Base-by-base conservation (phyloP, 2,888 invertebrate species). In the Eilema sororculum region DNA sequence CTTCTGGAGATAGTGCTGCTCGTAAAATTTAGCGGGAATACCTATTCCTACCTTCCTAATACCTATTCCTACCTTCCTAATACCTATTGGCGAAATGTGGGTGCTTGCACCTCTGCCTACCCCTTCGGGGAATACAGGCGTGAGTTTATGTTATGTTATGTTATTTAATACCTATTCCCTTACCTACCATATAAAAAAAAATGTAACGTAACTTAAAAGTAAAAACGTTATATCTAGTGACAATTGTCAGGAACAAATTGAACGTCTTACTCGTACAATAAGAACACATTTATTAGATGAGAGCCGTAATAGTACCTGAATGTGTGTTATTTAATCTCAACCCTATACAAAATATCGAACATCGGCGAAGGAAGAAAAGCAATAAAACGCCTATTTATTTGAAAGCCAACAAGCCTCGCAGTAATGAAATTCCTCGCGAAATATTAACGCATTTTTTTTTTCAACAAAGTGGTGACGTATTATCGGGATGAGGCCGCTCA, bases 331-430 rank as follows among this genome's bases (percentile, higher is more conserved):
- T 86, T 90, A 88, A 90, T 90, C 86, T 86, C 81, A 89, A 86
- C 86, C 88, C 89, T 84, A 87, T 89, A 87, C 85, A 89, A 87
- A 90, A 88, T 91, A 92, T 90, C 86, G 91, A 90, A 87, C 85
- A 84, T 85, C 81, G 85, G 79, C 78, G 83, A 82, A 83, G 87
- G 86, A 90, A 91, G 91, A 88, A 92, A 91, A 88, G 90, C 93
- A 94, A 94, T 94, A 94, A 94, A 93, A 93, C 87, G 90, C 89
- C 91, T 92, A 93, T 94, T 92, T 94, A 92, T 93, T 93, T 89
- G 89, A 93, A 93, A 93, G 91, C 90, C 92, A 93, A 92, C 92
- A 90, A 87, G 89, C 85, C 87, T 86, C 90, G 90, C 89, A 87
- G 86, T 94, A 94, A 94, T 94, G 93, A 94, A 93, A 94, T 94